These are phyloP conservation scores for Pseudococcus longispinus DNA, from an alignment of 2,888 invertebrate genomes.

Conservation along the genomic window DNA sequence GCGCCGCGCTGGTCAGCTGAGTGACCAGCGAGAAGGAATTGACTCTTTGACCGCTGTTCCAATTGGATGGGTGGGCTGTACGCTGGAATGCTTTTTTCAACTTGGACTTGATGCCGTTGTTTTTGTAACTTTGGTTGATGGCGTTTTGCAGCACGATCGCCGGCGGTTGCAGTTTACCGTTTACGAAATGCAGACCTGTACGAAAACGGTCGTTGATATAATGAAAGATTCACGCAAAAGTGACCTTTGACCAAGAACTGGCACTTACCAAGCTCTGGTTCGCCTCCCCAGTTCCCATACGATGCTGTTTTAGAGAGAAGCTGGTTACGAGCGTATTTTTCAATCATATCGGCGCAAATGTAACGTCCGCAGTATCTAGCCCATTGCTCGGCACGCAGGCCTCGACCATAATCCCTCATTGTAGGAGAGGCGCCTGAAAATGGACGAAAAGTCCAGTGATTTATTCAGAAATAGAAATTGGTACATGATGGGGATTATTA, in stretches of 20 bases:
- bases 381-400: constrained; percentile 77
- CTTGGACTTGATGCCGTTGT: constrained; percentile 65
- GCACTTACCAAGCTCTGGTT: constrained; percentile 66
- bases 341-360: constrained; percentile 75
- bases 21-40: constrained; percentile 63
- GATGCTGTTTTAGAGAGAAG: constrained; percentile 68
- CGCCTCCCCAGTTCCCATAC: constrained; percentile 69
- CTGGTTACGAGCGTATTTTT: constrained; percentile 70
- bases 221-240: constrained; percentile 4
- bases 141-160: constrained; percentile 59
- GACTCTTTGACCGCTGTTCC: constrained; percentile 64
- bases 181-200: constrained; percentile 60
- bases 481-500: too few species aligned
- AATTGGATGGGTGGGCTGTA: constrained; percentile 64
- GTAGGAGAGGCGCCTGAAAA: constrained; percentile 73
- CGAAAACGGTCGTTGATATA: not conserved
- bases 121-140: constrained; percentile 57
- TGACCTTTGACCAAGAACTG: not conserved
- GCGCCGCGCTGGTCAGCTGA: constrained; percentile 69
- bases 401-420: constrained; percentile 72
- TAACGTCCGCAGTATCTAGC: constrained; percentile 76
- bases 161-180: constrained; percentile 61
- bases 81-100: constrained; percentile 69
- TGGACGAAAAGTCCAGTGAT: not conserved
- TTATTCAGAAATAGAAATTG: too few species aligned